phyloP scores from a whole-genome alignment of 2,113 vertebrate genomes.

The Phaethon lepturus region DNA sequence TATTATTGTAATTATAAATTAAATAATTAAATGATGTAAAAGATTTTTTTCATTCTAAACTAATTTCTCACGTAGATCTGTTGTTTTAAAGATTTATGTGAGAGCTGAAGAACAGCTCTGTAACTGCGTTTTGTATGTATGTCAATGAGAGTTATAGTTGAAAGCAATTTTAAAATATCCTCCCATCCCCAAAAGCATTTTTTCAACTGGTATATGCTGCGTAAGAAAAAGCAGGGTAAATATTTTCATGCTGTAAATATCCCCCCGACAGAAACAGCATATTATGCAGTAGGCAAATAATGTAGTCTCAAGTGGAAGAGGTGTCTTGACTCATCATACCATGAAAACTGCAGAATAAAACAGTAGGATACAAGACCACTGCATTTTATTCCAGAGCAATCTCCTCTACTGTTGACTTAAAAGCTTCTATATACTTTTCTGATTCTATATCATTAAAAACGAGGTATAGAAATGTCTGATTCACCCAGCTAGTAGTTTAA shows the following conservation, averaged over 20 bases:
- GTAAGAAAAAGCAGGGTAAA: neutral
- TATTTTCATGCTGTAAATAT: neutral
- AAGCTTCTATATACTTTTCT: neutral
- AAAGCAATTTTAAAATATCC: neutral
- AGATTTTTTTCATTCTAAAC: neutral
- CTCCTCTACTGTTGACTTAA: neutral
- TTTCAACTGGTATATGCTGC: neutral
- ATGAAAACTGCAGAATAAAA: neutral
- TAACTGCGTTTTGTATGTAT: neutral
- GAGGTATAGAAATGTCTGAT: neutral
- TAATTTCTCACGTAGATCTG: neutral
- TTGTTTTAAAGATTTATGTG: neutral
- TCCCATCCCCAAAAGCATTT: fast-evolving
- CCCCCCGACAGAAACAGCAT: neutral
- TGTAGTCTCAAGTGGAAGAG: neutral
- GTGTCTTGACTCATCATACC: neutral
- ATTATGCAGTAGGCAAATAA: neutral
- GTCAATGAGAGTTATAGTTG: neutral
- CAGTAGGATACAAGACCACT: neutral
- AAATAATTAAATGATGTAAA: neutral
- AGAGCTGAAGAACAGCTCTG: neutral
- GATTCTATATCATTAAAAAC: neutral
- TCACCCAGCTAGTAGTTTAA: neutral
- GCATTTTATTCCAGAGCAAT: neutral
- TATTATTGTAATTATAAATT: too few species aligned